Percentiles rank a stretch among this genome's conserved stretches.
Conservation (phyloP, 1,140 invertebrate genomes). For the Heterodera carotae region DNA sequence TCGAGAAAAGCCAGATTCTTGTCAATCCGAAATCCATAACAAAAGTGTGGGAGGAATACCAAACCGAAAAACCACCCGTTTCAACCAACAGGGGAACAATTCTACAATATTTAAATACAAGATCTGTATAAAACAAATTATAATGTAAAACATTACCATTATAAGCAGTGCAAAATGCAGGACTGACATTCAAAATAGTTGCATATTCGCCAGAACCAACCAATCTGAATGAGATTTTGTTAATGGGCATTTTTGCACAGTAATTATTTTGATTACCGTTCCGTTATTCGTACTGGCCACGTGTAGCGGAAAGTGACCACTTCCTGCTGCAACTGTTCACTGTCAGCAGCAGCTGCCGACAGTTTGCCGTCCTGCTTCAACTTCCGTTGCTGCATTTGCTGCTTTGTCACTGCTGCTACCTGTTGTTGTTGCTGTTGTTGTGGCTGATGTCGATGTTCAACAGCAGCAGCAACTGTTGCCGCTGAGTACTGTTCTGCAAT, state of each 20-base stretch:
- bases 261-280: constrained; percentile 32
- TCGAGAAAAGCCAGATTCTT: too few species aligned
- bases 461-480: too few species aligned
- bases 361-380: too few species aligned
- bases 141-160: constrained; percentile 6
- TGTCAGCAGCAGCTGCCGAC: neutral
- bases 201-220: constrained; percentile 32
- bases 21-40: too few species aligned
- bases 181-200: constrained; percentile 41
- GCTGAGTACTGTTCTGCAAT: neutral
- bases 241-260: neutral
- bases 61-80: too few species aligned
- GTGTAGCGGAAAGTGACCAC: constrained; percentile 39
- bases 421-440: neutral
- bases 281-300: constrained; percentile 38
- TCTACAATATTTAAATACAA: too few species aligned
- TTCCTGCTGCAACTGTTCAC: constrained; percentile 22
- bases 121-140: too few species aligned
- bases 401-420: neutral
- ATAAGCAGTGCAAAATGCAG: constrained; percentile 43
- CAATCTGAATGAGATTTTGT: constrained; percentile 26
- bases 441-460: too few species aligned
- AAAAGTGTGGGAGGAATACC: too few species aligned
- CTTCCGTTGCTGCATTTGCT: neutral
- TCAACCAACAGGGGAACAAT: too few species aligned